A percentile compares a stretch with the other conserved stretches of the same genome.
These are phyloP conservation scores for Loxodonta africana DNA, from an alignment of 2,113 vertebrate genomes.

Conservation along the genomic window DNA sequence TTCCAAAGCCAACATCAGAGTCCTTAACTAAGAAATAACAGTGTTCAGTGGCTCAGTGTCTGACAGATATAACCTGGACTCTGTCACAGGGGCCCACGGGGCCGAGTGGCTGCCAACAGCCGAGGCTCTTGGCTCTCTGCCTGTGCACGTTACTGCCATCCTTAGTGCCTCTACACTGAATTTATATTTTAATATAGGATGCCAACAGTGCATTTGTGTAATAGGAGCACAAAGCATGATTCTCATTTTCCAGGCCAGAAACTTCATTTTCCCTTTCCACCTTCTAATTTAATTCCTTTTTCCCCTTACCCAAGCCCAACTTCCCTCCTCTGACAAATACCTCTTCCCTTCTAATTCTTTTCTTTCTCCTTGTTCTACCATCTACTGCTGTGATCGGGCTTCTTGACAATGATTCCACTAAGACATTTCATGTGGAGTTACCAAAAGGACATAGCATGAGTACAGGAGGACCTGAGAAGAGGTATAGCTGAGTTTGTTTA, in stretches of 20 bases:
- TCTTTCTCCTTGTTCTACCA: background rate
- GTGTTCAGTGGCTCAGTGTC: constrained; percentile 55
- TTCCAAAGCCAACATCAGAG: constrained; percentile 71
- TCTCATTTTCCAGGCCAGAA: constrained; percentile 59
- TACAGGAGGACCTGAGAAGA: background rate
- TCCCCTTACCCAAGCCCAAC: background rate
- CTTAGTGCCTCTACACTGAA: constrained; percentile 69
- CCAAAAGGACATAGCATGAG: background rate
- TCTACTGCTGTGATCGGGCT: background rate
- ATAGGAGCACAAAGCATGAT: constrained; percentile 51
- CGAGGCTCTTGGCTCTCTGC: constrained; percentile 75
- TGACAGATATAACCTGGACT: constrained; percentile 80
- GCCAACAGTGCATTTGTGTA: constrained; percentile 75
- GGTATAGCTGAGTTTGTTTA: background rate
- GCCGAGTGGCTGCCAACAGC: constrained; percentile 74
- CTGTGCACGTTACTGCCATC: constrained; percentile 65
- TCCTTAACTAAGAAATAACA: constrained; percentile 83
- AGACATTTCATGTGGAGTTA: background rate
- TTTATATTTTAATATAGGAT: constrained; percentile 81
- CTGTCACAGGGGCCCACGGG: constrained; percentile 53
- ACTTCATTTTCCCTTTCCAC: constrained; percentile 67
- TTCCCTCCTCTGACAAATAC: constrained; percentile 38
- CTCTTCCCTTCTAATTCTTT: constrained; percentile 56
- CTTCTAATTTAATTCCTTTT: constrained; percentile 76
- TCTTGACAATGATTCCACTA: background rate